Evolutionary conservation across 1,140 invertebrate genomes (phyloP), one percentile per base, ranked within the genome.

Genomic region (Mizuhopecten yessoensis): DNA sequence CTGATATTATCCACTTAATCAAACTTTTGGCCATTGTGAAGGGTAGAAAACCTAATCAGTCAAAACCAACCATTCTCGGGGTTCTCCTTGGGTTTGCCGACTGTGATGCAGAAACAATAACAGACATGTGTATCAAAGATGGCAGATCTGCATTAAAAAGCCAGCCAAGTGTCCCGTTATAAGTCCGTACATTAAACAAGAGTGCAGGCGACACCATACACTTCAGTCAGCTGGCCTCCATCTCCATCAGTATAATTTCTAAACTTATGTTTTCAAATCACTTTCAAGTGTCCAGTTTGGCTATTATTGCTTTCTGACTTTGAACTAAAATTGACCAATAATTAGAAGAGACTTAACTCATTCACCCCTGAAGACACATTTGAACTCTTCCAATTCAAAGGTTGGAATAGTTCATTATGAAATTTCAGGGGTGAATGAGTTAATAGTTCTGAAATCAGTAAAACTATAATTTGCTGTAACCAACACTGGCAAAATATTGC

Each of bases 1-100:
- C 57, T 75, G 57, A 75, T 75, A 75, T 75, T 75, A 75, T 29
- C 57, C 57, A 75, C 57, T 75, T 75, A 75, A 75, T 75, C 57
- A 75, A 75, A 75, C 57, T 75, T 75, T 29, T 75, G 57, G 57
- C 57, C n/a, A 75, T 75, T n/a, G n/a, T 75, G 57, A 75, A n/a
- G 57, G n/a, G n/a, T 75, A 75, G 29, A 75, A 75, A 75, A 75
- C n/a, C n/a, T 75, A 75, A 75, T 75, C 57, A 75, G 57, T 75
- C 57, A 75, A 75, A 75, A 3, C 1, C 57, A 75, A 75, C 57
- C 57, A 7, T n/a, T 75, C 57, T 75, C n/a, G 0, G 57, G 23
- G 57, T 75, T 75, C 20, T 75, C 3, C 23, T 29, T 0, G 29
- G 23, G n/a, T n/a, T 75, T 75, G 29, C 57, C 2, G n/a, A 75